Conservation (phyloP, 2,888 invertebrate species). For the Volucella zonaria region DNA sequence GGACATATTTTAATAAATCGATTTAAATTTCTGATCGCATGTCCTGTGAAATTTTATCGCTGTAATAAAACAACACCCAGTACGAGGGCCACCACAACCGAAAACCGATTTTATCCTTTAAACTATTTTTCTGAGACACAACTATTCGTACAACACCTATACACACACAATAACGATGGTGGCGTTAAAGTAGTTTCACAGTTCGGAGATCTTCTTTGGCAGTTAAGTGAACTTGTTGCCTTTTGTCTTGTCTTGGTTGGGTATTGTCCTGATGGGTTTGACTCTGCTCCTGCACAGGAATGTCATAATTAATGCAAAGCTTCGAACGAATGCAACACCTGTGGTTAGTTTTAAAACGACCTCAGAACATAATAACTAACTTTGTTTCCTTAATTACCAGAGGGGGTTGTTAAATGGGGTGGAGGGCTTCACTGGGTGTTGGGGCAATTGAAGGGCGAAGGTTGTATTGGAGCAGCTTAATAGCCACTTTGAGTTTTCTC, state of each 20-base stretch:
- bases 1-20: conserved; percentile 79
- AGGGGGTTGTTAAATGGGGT: conserved; percentile 6
- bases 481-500: conserved; percentile 64
- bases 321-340: conserved; percentile 83
- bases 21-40: conserved; percentile 81
- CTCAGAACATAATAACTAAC: conserved; percentile 76
- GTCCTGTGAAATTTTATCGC: conserved; percentile 74
- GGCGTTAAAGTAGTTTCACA: conserved; percentile 66
- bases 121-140: conserved; percentile 52
- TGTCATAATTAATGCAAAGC: conserved; percentile 83
- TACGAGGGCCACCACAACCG: neutral
- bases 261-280: neutral
- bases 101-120: conserved; percentile 35
- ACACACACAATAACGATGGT: neutral
- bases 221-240: conserved; percentile 72
- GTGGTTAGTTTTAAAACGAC: conserved; percentile 82
- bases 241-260: conserved; percentile 47
- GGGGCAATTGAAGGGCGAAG: conserved; percentile 49
- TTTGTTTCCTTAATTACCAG: conserved; percentile 72
- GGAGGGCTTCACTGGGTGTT: neutral
- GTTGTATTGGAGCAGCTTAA: conserved; percentile 60
- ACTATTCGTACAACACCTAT: neutral
- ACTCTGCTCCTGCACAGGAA: conserved; percentile 72
- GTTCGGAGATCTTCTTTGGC: conserved; percentile 46
- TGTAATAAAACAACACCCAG: conserved; percentile 33